phyloP scores from a whole-genome alignment of 2,888 invertebrate species.

The Scaptomyza flava region DNA sequence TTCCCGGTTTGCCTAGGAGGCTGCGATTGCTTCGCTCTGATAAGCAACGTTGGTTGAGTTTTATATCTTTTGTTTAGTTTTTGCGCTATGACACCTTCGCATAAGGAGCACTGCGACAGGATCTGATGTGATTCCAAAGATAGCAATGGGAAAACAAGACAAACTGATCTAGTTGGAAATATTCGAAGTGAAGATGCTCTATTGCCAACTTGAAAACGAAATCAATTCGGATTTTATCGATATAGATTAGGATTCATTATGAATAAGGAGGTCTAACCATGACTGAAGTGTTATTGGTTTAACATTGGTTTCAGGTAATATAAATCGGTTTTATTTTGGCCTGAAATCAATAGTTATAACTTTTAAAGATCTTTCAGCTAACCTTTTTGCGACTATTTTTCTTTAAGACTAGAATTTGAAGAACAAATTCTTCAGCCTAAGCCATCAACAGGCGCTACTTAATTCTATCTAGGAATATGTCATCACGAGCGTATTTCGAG shows the following conservation, averaged over 20 bases:
- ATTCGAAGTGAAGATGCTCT: neutral
- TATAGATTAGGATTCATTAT: too few species aligned
- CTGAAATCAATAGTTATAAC: too few species aligned
- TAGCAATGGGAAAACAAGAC: conserved; percentile 10
- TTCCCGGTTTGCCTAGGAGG: conserved; percentile 15
- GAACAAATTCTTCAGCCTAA: conserved; percentile 34
- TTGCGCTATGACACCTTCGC: conserved; percentile 24
- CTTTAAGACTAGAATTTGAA: neutral
- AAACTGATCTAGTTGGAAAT: neutral
- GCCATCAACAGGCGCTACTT: conserved; percentile 43
- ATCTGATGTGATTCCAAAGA: conserved; percentile 41
- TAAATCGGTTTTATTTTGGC: too few species aligned
- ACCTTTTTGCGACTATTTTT: neutral
- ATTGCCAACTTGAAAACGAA: too few species aligned
- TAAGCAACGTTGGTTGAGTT: conserved; percentile 19
- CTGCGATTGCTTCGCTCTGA: conserved; percentile 27
- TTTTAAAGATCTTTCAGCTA: too few species aligned
- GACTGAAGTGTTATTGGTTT: too few species aligned
- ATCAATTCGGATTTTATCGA: too few species aligned
- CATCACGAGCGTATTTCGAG: conserved; percentile 29
- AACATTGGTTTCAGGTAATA: too few species aligned
- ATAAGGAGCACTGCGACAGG: conserved; percentile 21
- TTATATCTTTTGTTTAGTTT: conserved; percentile 11
- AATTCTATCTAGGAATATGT: conserved; percentile 41
- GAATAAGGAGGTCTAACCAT: too few species aligned